Evolutionary conservation across 2,797 vertebrate genomes (phyloP).

Genomic region (Pangasius djambal): DNA sequence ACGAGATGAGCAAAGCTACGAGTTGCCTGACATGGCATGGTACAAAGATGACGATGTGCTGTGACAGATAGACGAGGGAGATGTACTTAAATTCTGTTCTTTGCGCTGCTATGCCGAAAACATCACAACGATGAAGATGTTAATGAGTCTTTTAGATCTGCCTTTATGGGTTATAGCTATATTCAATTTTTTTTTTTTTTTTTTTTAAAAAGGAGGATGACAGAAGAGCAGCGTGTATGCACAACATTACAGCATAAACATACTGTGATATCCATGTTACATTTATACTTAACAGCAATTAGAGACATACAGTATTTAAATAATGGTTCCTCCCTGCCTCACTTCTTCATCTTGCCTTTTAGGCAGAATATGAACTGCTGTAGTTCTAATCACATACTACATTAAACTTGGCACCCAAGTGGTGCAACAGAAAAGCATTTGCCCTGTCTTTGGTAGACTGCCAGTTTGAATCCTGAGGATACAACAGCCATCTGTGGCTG

Average conservation of each 20-base stretch:
- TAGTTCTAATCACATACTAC: background rate
- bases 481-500: background rate
- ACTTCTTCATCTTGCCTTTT: too few species aligned
- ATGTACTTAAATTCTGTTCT: background rate
- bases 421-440: background rate
- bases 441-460: background rate
- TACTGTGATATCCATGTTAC: background rate
- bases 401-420: background rate
- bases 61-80: background rate
- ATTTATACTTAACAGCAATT: background rate
- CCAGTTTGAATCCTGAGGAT: background rate
- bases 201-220: too few species aligned
- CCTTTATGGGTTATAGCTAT: background rate
- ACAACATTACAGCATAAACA: background rate
- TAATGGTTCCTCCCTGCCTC: background rate
- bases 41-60: background rate
- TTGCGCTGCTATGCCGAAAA: background rate
- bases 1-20: slow-evolving; percentile 60
- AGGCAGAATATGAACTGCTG: background rate
- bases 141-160: background rate
- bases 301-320: too few species aligned
- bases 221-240: too few species aligned
- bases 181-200: too few species aligned
- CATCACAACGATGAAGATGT: background rate
- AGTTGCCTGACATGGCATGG: background rate